A percentile compares a stretch with the other conserved stretches of the same genome.
Conservation (phyloP, 2,888 invertebrate species). For the Philonicus albiceps region DNA sequence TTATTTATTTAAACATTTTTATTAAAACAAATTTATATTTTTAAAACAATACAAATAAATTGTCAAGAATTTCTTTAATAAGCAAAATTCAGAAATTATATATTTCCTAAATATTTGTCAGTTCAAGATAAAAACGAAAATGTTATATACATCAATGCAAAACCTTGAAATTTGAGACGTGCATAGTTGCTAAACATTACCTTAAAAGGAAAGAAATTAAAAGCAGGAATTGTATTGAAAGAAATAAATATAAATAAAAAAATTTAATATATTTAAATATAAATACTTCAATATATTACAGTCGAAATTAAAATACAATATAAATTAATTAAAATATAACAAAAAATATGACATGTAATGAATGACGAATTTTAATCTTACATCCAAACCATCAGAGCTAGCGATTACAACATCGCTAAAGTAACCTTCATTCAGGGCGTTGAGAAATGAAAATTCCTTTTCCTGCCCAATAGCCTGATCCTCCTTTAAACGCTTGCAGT, state of each 20-base stretch:
- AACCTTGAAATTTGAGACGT: too few species aligned
- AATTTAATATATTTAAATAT: slow-evolving; percentile 28
- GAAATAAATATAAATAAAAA: neutral
- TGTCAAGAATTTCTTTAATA: neutral
- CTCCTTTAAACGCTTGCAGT: slow-evolving; percentile 68
- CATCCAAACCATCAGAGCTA: slow-evolving; percentile 56
- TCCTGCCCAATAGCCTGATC: slow-evolving; percentile 64
- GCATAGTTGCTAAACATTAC: too few species aligned
- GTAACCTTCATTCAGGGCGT: slow-evolving; percentile 71
- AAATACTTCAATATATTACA: neutral
- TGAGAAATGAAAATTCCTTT: slow-evolving; percentile 70
- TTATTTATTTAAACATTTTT: slow-evolving; percentile 43
- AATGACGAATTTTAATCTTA: slow-evolving; percentile 44
- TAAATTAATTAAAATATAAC: slow-evolving; percentile 26
- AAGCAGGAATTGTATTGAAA: neutral
- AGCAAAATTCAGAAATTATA: slow-evolving; percentile 19
- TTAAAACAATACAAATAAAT: neutral
- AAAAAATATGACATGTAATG: neutral
- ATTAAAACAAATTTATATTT: neutral
- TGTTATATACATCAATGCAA: too few species aligned
- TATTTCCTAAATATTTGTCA: too few species aligned
- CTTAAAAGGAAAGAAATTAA: neutral
- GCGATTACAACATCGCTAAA: slow-evolving; percentile 67
- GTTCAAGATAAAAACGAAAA: too few species aligned
- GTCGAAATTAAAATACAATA: neutral